Evolutionary conservation across 2,888 invertebrate species (phyloP), one percentile per base, ranked within the genome.

Genomic region (Diaphora mendica): DNA sequence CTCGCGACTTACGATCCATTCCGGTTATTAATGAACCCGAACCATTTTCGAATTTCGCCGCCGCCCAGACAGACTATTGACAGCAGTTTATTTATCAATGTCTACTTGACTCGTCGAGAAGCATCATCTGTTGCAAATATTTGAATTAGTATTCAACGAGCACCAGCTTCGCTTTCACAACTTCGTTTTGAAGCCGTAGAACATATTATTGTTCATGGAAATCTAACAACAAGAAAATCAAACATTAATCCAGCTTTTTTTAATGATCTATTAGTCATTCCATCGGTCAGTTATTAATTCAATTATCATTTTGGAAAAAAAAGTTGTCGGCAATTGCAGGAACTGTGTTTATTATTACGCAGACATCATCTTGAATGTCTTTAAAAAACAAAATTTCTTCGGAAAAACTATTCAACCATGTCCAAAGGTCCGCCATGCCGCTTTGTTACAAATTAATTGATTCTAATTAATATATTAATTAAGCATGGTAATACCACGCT

Each of bases 381-480:
- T 44, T 2, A 42, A 91, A 91, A 92, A 92, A 92, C 86, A 81
- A 85, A 88, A 85, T 82, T 91, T 93, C 88, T 85, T 84, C 81
- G 91, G 93, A 95, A 94, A 93, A 93, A 85, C 88, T 91, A 92
- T 87, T 90, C 86, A 87, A 79, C 89, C 92, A 91, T 88, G 88
- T 88, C 92, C 89, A 85, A 85, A 85, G 87, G 87, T 84, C 87
- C 84, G 86, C 86, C 85, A 85, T 86, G 89, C 90, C 88, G 87
- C 87, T 81, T 88, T 89, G 91, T 89, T 91, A 91, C 93, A 70
- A 90, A 92, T 93, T 94, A 94, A 94, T 94, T 93, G 91, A 93
- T 93, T 93, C 89, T 93, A 94, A 95, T 94, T 93, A 94, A 94
- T 95, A 93, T 94, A 95, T 94, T 93, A 94, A 94, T 94, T 94